These are phyloP conservation scores for Anguilla pacifica DNA, from an alignment of 2,797 vertebrate genomes.

Conservation along the genomic window DNA sequence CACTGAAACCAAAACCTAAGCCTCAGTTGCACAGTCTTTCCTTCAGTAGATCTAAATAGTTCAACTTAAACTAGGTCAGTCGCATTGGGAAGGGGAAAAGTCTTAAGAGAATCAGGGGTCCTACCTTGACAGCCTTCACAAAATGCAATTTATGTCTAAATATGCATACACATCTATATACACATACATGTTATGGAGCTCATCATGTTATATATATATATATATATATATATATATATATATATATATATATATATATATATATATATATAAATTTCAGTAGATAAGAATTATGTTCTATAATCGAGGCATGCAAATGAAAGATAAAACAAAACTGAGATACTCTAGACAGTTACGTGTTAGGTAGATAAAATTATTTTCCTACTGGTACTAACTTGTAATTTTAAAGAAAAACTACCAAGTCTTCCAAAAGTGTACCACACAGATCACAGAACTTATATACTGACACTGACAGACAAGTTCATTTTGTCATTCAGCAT, in stretches of 20 bases:
- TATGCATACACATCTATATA: not conserved
- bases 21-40: constrained; percentile 24
- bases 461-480: not conserved
- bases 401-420: constrained; percentile 36
- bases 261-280: too few relatives aligned
- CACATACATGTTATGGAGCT: not conserved
- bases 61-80: constrained; percentile 38
- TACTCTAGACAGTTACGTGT: constrained; percentile 58
- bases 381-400: constrained; percentile 63
- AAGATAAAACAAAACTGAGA: constrained; percentile 55
- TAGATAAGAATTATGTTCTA: not conserved
- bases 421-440: not conserved
- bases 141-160: constrained; percentile 58
- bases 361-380: constrained; percentile 52
- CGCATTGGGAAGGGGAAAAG: constrained; percentile 41
- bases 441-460: not conserved
- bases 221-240: too few relatives aligned
- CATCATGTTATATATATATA: too few relatives aligned
- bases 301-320: not conserved
- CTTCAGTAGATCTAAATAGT: constrained; percentile 32
- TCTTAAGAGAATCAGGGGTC: constrained; percentile 61
- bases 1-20: constrained; percentile 1
- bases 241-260: too few relatives aligned
- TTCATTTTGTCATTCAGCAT: not conserved
- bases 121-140: constrained; percentile 59